Evolutionary conservation across 2,113 vertebrate genomes (phyloP).

Genomic region (Pollimyrus isidori): DNA sequence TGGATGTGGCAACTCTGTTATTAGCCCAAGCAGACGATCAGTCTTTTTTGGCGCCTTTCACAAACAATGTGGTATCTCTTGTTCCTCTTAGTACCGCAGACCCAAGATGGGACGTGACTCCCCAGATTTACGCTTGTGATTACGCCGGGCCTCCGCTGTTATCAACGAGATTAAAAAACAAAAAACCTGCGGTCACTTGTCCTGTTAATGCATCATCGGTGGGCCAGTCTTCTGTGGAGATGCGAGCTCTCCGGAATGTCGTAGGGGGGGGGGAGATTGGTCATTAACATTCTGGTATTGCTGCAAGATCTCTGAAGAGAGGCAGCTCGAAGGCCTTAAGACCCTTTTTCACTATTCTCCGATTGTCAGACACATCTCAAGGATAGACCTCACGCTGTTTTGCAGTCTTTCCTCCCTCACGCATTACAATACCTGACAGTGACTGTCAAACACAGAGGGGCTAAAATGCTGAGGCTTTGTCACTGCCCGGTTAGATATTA

Average conservation of each 20-base stretch:
- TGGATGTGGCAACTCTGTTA: not conserved
- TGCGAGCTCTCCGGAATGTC: not conserved
- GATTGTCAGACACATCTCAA: not conserved
- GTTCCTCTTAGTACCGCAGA: not conserved
- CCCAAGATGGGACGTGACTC: not conserved
- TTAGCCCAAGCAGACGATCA: not conserved
- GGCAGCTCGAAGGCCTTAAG: not conserved
- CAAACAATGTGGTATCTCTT: not conserved
- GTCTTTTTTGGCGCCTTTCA: not conserved
- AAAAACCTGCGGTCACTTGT: not conserved
- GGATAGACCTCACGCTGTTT: not conserved
- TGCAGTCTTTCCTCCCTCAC: not conserved
- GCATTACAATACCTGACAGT: not conserved
- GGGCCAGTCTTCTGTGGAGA: not conserved
- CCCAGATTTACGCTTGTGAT: not conserved
- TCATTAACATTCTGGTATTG: not conserved
- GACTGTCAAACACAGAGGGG: not conserved
- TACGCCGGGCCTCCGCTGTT: not conserved
- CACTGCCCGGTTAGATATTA: not conserved
- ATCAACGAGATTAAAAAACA: not conserved
- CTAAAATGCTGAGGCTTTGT: not conserved
- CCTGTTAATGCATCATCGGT: not conserved
- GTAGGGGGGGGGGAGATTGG: not conserved
- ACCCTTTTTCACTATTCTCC: not conserved
- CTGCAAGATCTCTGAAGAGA: not conserved